Evolutionary conservation across 2,888 invertebrate species (phyloP), one percentile per base, ranked within the genome.

Genomic region (Bugulina stolonifera): DNA sequence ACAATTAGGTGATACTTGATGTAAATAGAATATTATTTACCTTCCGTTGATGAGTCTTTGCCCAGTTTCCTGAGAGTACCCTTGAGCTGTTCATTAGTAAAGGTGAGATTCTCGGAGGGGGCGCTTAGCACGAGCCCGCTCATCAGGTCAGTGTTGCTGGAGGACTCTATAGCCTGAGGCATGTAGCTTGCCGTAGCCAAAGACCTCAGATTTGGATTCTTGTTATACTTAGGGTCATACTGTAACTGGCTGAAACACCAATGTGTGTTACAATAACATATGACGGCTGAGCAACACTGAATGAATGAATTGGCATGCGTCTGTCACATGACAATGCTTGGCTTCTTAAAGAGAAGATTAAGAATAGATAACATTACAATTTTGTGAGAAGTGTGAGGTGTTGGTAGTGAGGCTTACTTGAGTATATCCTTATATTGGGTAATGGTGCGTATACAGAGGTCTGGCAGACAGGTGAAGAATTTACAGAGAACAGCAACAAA

Each of bases 31-130:
- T n/a, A n/a, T n/a, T 71, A 34, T 71, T 69, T 70, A 78, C 79
- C 77, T 72, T 80, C 79, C 54, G 75, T 72, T 32, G 74, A 74
- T 14, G 77, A 71, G 23, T 72, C 77, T 71, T 79, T 81, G 29
- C 77, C 77, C 43, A 85, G 74, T 80, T 85, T 71, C 81, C 83
- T 77, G 25, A 80, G 72, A 73, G 82, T 79, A 1, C 82, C 81
- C 1, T 79, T 64, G 3, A 64, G 27, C 27, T 64, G 64, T 32
- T 64, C 64, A 32, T 64, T 64, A 5, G 64, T 64, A 27, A 64
- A 64, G 2, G 64, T 64, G 32, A 32, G 27, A n/a, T n/a, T 64
- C 32, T 64, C 64, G 2, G 64, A 27, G 32, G 64, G 64, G 34
- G 32, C 32, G 25, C 29, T 22, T 34, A 64, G 34, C 18, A 64